phyloP scores from a whole-genome alignment of 2,888 invertebrate species.

The Lochmaea capreae region DNA sequence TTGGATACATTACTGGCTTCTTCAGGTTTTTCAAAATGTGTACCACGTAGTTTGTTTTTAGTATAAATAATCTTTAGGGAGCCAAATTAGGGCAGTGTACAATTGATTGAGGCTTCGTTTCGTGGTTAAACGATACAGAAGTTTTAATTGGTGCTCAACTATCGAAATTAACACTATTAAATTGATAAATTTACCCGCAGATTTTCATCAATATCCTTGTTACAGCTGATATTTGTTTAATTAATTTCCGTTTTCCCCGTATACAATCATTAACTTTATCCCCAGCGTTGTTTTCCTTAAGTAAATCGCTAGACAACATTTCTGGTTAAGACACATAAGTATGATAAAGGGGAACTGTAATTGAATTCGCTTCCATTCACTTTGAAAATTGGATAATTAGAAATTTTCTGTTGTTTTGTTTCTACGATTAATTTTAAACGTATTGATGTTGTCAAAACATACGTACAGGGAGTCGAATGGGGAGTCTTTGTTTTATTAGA shows the following conservation, averaged over 20 bases:
- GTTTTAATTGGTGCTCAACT: too few species aligned
- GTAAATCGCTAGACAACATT: slow-evolving; percentile 3
- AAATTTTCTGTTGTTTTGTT: slow-evolving; percentile 2
- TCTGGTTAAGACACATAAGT: not conserved
- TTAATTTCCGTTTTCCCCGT: not conserved
- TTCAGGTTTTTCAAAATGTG: too few species aligned
- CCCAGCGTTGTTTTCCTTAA: not conserved
- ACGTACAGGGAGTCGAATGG: too few species aligned
- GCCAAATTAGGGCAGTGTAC: too few species aligned
- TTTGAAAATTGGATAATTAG: slow-evolving; percentile 7
- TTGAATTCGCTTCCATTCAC: not conserved
- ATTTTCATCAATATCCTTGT: too few species aligned
- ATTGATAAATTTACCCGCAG: too few species aligned
- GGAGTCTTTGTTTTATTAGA: not conserved
- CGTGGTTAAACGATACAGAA: too few species aligned
- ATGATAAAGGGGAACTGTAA: not conserved
- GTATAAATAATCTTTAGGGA: too few species aligned
- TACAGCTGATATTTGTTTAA: not conserved
- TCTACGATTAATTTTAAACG: not conserved
- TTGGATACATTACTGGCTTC: too few species aligned
- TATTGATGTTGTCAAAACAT: not conserved
- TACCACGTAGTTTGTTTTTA: too few species aligned
- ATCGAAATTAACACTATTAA: too few species aligned
- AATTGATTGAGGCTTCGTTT: too few species aligned
- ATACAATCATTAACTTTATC: not conserved